Conservation (phyloP, 2,797 vertebrate species). For the Gallinago stenura region DNA sequence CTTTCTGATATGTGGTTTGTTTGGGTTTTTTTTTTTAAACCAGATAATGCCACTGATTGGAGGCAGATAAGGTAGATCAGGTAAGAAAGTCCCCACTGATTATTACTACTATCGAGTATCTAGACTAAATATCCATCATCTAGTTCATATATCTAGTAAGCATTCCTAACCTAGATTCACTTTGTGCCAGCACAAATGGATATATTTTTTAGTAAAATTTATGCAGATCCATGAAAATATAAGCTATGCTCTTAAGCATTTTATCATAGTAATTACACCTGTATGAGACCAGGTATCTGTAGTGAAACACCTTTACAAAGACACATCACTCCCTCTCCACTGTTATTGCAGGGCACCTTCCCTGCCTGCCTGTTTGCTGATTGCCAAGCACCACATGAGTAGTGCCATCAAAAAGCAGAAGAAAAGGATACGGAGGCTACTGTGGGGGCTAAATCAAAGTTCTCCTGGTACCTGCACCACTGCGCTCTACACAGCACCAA, state of each 20-base stretch:
- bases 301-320: background rate
- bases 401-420: background rate
- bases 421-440: background rate
- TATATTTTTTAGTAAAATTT: background rate
- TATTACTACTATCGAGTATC: background rate
- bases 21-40: background rate
- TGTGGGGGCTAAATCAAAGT: background rate
- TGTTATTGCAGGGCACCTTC: too few species aligned
- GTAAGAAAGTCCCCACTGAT: background rate
- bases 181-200: background rate
- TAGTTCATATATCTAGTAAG: background rate
- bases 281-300: background rate
- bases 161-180: background rate
- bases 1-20: background rate
- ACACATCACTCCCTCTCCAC: too few species aligned
- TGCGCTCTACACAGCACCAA: fast-evolving
- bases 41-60: background rate
- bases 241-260: background rate
- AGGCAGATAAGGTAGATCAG: background rate
- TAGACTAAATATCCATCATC: background rate
- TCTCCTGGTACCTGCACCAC: background rate
- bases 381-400: background rate
- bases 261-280: background rate
- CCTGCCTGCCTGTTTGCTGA: background rate
- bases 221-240: background rate